Percentiles rank a stretch among this genome's conserved stretches.
Conservation (phyloP, 2,888 invertebrate species). For the Druceiella hillmani region DNA sequence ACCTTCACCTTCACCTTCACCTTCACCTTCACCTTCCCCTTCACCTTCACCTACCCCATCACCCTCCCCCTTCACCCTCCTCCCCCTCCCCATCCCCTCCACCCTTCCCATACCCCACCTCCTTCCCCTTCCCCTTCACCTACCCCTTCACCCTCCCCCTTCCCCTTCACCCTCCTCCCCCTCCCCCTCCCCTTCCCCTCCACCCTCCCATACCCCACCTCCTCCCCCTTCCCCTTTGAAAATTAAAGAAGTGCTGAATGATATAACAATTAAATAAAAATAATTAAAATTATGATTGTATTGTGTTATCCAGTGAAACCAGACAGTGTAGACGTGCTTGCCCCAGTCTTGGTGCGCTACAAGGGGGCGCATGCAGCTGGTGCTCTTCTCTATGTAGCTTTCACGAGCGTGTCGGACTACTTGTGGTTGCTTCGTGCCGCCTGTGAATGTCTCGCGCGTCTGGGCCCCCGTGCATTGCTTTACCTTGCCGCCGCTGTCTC, state of each 20-base stretch:
- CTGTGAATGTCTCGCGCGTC: constrained; percentile 67
- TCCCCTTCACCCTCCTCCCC: no score
- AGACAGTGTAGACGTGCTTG: constrained; percentile 66
- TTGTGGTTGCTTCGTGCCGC: constrained; percentile 83
- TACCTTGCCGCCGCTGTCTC: constrained; percentile 98
- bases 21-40: not conserved
- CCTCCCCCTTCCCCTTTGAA: no score
- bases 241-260: no score
- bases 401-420: constrained; percentile 87
- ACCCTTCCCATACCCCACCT: no score
- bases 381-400: constrained; percentile 68
- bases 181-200: no score
- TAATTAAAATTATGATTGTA: not conserved
- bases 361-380: constrained; percentile 72
- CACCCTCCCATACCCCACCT: no score
- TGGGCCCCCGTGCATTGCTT: constrained; percentile 68
- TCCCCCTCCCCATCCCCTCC: not conserved
- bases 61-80: not conserved
- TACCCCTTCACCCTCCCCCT: no score
- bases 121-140: no score
- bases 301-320: constrained; percentile 54
- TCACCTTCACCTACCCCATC: no score
- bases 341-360: constrained; percentile 68
- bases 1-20: not conserved
- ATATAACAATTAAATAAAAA: constrained; percentile 1